Conservation (phyloP, 2,888 invertebrate species). For the Entomobrya proxima region DNA sequence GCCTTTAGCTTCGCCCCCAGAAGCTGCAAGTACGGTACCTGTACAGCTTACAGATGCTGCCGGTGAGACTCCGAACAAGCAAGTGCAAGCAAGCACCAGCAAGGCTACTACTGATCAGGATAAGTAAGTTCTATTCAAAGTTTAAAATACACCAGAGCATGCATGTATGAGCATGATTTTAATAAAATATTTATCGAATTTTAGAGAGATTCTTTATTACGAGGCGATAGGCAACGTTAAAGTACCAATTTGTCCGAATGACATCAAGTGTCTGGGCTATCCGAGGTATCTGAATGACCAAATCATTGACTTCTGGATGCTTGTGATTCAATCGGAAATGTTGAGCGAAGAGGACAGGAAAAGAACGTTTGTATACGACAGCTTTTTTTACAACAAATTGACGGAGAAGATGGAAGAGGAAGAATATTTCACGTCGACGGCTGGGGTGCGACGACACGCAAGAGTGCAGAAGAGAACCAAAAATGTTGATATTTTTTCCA, state of each 20-base stretch:
- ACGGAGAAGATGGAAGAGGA: constrained; percentile 89
- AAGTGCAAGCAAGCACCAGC: no score
- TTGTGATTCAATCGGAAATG: constrained; percentile 78
- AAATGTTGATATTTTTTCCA: constrained; percentile 95
- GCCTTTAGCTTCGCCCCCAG: not conserved
- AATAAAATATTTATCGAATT: no score
- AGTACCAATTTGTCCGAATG: constrained; percentile 82
- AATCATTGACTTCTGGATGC: constrained; percentile 97
- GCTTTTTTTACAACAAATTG: constrained; percentile 96
- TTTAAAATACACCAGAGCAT: not conserved
- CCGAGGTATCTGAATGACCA: constrained; percentile 98
- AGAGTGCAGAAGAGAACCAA: constrained; percentile 98
- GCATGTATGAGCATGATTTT: constrained; percentile 17
- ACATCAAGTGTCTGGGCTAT: constrained; percentile 91
- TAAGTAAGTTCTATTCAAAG: no score
- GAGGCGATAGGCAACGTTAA: constrained; percentile 94
- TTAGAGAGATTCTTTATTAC: constrained; percentile 39
- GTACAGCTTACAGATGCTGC: not conserved
- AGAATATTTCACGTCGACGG: constrained; percentile 82
- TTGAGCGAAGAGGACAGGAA: constrained; percentile 85
- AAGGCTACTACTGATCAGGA: no score
- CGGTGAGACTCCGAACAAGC: no score
- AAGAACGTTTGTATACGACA: constrained; percentile 95
- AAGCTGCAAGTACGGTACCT: not conserved
- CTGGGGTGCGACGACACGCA: constrained; percentile 90